Evolutionary conservation across 2,113 vertebrate species (phyloP).

Genomic region (Aplodontia rufa): DNA sequence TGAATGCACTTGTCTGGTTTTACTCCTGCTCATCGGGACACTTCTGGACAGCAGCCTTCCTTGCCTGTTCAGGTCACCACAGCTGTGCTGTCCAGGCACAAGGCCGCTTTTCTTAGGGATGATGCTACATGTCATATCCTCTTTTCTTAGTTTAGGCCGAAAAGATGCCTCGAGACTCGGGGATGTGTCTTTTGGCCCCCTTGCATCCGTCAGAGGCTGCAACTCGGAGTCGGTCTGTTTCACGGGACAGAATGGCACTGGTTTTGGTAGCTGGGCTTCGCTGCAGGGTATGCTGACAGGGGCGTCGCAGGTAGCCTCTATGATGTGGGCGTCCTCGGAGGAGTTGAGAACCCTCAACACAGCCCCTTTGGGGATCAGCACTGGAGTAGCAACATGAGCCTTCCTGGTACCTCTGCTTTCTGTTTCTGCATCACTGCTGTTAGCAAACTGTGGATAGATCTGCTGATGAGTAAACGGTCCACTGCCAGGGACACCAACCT

Average conservation of each 20-base stretch:
- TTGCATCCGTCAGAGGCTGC: neutral
- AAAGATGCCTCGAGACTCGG: constrained; percentile 28
- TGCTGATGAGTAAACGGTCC: constrained; percentile 16
- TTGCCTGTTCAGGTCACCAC: constrained; percentile 58
- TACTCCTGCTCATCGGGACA: constrained; percentile 68
- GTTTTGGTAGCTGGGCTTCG: constrained; percentile 78
- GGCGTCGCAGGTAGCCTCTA: neutral
- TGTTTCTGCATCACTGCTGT: constrained; percentile 17
- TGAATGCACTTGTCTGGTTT: constrained; percentile 77
- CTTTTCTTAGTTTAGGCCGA: constrained; percentile 77
- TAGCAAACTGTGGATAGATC: neutral
- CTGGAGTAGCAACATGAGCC: constrained; percentile 77
- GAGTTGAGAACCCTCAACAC: constrained; percentile 84
- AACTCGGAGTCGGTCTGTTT: constrained; percentile 39
- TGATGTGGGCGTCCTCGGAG: constrained; percentile 61
- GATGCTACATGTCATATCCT: constrained; percentile 43
- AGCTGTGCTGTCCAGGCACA: neutral
- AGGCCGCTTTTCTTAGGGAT: constrained; percentile 10
- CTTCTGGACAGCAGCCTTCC: constrained; percentile 66
- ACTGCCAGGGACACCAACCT: accelerated
- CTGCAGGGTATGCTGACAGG: constrained; percentile 44
- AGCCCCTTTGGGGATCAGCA: constrained; percentile 86
- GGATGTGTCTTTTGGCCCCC: neutral
- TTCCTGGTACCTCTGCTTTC: constrained; percentile 76
- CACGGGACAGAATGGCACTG: constrained; percentile 64